Percentiles rank a stretch among this genome's conserved stretches.
These are phyloP conservation scores for Polyodon spathula DNA, from an alignment of 2,113 vertebrate species.

Conservation along the genomic window DNA sequence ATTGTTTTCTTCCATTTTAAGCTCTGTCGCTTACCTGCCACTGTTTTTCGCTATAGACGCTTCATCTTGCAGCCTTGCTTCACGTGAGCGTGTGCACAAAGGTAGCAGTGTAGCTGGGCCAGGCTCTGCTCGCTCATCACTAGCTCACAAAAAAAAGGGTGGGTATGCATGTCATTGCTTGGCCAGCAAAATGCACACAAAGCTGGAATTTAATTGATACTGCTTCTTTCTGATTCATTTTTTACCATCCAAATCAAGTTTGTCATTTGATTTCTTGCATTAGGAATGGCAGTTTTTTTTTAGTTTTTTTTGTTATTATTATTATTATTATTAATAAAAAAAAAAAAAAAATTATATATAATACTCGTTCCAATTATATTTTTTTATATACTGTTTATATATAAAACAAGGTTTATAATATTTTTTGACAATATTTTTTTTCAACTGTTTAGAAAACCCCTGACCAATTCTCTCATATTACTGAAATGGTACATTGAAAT, in stretches of 20 bases:
- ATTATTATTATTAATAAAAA: too few relatives aligned
- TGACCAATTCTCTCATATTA: too few relatives aligned
- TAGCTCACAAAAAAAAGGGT: conserved; percentile 94
- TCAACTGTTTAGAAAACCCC: too few relatives aligned
- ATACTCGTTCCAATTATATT: too few relatives aligned
- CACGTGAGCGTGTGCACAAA: conserved; percentile 91
- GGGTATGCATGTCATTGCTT: conserved; percentile 68
- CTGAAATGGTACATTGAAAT: too few relatives aligned
- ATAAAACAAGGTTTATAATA: too few relatives aligned
- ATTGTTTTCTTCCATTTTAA: conserved; percentile 63
- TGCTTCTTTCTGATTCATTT: conserved; percentile 30
- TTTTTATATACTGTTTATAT: too few relatives aligned
- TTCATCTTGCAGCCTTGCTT: conserved; percentile 92
- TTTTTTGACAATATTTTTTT: too few relatives aligned
- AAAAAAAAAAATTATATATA: too few relatives aligned
- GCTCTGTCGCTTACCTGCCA: conserved; percentile 84
- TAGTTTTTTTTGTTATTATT: too few relatives aligned
- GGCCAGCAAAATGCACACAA: conserved; percentile 26
- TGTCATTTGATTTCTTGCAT: too few relatives aligned
- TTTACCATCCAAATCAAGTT: conserved; percentile 4
- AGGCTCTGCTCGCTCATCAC: conserved; percentile 88
- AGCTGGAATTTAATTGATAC: conserved; percentile 42
- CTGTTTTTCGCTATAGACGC: conserved; percentile 91
- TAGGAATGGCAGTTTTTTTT: conserved; percentile 18
- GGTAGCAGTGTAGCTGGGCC: conserved; percentile 78